Conservation (phyloP, 2,797 vertebrate genomes). For the Gymnodraco acuticeps region DNA sequence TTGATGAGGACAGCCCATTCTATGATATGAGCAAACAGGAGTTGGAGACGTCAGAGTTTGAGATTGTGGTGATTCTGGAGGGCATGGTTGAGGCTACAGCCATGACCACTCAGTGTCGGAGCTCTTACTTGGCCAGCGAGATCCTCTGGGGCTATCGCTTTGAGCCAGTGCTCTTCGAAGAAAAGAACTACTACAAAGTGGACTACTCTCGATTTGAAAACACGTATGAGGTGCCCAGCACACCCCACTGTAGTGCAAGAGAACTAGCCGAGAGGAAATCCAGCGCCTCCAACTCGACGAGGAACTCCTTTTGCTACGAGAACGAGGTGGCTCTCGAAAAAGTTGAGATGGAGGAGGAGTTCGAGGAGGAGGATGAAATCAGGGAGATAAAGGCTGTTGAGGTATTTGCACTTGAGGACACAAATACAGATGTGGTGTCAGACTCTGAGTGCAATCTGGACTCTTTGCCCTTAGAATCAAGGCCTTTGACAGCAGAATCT, state of each 20-base stretch:
- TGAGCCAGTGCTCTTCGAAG: slow-evolving; percentile 96
- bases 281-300: slow-evolving; percentile 86
- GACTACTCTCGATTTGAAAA: slow-evolving; percentile 97
- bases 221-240: slow-evolving; percentile 96
- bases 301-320: slow-evolving; percentile 99
- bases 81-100: slow-evolving; percentile 98
- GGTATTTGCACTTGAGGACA: slow-evolving; percentile 83
- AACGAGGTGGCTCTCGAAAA: slow-evolving; percentile 97
- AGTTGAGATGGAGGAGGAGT: slow-evolving; percentile 89
- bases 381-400: slow-evolving; percentile 51
- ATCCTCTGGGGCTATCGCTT: slow-evolving; percentile 98
- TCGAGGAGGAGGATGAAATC: slow-evolving; percentile 63
- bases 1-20: slow-evolving; percentile 95
- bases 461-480: slow-evolving; percentile 90
- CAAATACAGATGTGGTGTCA: slow-evolving; percentile 86
- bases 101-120: slow-evolving; percentile 98
- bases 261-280: slow-evolving; percentile 95
- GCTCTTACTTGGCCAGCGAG: slow-evolving; percentile 94
- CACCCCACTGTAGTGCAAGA: slow-evolving; percentile 93
- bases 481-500: slow-evolving; percentile 91
- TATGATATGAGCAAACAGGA: slow-evolving; percentile 94
- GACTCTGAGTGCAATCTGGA: slow-evolving; percentile 90
- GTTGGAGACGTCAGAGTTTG: slow-evolving; percentile 93
- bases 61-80: slow-evolving; percentile 97
- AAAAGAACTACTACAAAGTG: slow-evolving; percentile 97